Evolutionary conservation across 2,113 vertebrate genomes (phyloP), one percentile per base, ranked within the genome.

Genomic region (Anthoscopus minutus): DNA sequence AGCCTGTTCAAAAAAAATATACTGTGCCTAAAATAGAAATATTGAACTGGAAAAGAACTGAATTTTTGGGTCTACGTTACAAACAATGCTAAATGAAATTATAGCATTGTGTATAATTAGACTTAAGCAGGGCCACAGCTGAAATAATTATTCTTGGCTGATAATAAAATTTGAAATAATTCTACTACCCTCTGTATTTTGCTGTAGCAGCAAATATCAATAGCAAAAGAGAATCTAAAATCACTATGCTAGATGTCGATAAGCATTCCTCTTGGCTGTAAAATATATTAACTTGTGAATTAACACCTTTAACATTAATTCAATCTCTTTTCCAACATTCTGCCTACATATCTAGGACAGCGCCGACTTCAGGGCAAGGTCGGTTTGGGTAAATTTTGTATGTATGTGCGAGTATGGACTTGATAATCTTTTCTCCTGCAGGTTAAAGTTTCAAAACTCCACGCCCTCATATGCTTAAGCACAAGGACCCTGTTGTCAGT

Each of bases 361-460:
- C 0, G 0, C 6, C 33, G 80, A 15, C 18, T 45, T 80, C 67
- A 65, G n/a, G 70, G 21, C n/a, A 69, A 57, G 61, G 31, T 66
- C 25, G 19, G 15, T 40, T 79, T 76, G 25, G 37, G 13, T 27
- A 54, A 67, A 40, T 53, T 61, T 70, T 81, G 13, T 65, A 10
- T 2, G 0, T 20, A 5, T 10, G 3, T 20, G 3, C 21, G 17
- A 53, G 21, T 24, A 25, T 40, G 44, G 44, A 40, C 44, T 45
- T 27, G 28, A 47, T 20, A 3, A 38, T 30, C 35, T 15, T 74
- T 80, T 51, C 27, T 56, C 6, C 58, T 53, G 11, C 11, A 81
- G 42, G 4, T 1, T 66, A 23, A 42, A 40, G 11, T 35, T 54
- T 71, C 53, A 30, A 62, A 91, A 50, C 4, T 37, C 20, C 31